Conservation (phyloP, 2,113 vertebrate species). For the Equus quagga region DNA sequence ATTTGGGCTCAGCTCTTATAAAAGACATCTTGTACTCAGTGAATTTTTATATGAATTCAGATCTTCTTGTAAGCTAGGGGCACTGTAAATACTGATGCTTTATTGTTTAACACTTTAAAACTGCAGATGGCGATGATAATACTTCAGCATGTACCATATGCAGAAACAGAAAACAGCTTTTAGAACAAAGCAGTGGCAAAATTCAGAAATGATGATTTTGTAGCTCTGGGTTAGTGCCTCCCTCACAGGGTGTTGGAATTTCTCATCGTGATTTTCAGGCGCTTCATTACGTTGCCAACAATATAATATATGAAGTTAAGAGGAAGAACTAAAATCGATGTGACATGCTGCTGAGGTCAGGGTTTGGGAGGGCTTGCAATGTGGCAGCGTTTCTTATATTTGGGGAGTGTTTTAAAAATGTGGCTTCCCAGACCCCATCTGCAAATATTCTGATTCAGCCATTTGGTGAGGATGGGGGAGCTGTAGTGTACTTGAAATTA, state of each 20-base stretch:
- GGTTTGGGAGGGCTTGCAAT: not conserved
- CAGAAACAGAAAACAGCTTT: constrained; percentile 34
- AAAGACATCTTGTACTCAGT: not conserved
- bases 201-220: not conserved
- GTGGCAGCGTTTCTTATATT: not conserved
- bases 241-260: not conserved
- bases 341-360: not conserved
- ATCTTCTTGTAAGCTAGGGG: not conserved
- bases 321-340: not conserved
- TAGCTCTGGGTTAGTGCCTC: not conserved
- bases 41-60: constrained; percentile 56
- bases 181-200: constrained; percentile 32
- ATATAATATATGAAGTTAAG: not conserved
- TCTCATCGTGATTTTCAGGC: not conserved
- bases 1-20: not conserved
- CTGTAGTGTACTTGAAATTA: not conserved
- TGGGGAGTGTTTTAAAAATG: not conserved
- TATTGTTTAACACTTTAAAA: not conserved
- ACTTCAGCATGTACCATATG: constrained; percentile 49
- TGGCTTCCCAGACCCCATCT: not conserved
- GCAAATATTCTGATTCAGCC: not conserved
- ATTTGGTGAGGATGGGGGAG: not conserved
- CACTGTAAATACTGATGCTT: not conserved
- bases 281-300: not conserved
- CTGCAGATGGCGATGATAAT: constrained; percentile 43